Conservation (phyloP, 2,888 invertebrate genomes). For the Osedax fenrisi region DNA sequence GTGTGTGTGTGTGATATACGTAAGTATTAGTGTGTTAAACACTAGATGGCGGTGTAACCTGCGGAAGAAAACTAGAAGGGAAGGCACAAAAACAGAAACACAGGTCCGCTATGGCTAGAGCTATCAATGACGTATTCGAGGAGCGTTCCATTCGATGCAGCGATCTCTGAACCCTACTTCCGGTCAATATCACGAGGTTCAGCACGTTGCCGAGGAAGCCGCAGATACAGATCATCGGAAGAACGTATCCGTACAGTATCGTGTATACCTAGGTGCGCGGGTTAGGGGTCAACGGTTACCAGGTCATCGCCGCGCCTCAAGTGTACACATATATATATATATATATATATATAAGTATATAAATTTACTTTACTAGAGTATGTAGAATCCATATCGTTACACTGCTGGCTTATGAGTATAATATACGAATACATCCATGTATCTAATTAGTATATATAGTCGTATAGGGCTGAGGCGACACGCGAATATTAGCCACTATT, state of each 20-base stretch:
- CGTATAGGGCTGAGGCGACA: no score
- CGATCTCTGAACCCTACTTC: conserved; percentile 34
- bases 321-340: not conserved
- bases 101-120: conserved; percentile 67
- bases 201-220: conserved; percentile 59
- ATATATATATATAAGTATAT: not conserved
- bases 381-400: no score
- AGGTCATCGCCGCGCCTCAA: no score
- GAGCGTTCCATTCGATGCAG: conserved; percentile 34
- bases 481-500: no score
- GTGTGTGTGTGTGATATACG: no score
- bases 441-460: no score
- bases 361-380: not conserved
- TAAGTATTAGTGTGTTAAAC: no score
- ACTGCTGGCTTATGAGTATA: no score
- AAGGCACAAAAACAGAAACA: conserved; percentile 50
- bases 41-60: conserved; percentile 8
- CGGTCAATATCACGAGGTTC: conserved; percentile 66
- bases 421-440: no score
- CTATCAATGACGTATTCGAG: conserved; percentile 54
- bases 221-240: conserved; percentile 35
- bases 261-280: conserved; percentile 26
- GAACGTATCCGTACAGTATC: conserved; percentile 34
- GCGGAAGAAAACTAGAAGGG: conserved; percentile 36
- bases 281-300: no score